These are phyloP conservation scores for Teleopsis dalmanni DNA, from an alignment of 1,140 invertebrate species.

Conservation along the genomic window DNA sequence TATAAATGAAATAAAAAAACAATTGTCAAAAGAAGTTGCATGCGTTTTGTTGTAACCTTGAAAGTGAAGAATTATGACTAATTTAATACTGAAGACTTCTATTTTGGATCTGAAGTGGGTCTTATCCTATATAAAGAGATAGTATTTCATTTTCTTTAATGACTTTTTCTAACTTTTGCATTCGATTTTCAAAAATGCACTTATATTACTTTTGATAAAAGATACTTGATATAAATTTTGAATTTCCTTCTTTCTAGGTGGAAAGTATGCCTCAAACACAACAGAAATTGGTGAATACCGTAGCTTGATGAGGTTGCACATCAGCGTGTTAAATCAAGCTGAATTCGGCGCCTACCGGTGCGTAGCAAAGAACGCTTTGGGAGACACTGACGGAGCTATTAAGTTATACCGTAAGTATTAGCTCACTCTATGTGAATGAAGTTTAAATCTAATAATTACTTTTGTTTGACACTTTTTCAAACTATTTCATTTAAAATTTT, in stretches of 20 bases:
- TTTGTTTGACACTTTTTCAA: no score
- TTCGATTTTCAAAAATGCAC: no score
- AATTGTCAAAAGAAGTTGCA: no score
- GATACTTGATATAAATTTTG: not conserved
- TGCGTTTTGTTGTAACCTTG: no score
- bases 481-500: no score
- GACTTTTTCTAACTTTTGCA: no score
- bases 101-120: no score
- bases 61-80: no score
- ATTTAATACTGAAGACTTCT: no score
- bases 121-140: no score
- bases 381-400: slow-evolving; percentile 80
- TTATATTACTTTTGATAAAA: not conserved
- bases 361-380: slow-evolving; percentile 81
- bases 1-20: no score
- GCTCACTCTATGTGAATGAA: not conserved
- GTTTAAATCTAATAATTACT: not conserved
- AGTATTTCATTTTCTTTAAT: no score
- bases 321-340: slow-evolving; percentile 54
- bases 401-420: slow-evolving; percentile 67
- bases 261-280: slow-evolving; percentile 64
- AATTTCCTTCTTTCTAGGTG: slow-evolving; percentile 49
- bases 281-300: slow-evolving; percentile 61
- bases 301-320: slow-evolving; percentile 68
- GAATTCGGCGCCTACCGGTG: slow-evolving; percentile 79